Evolutionary conservation across 1,140 invertebrate genomes (phyloP).

Genomic region (Drosophila malerkotliana): DNA sequence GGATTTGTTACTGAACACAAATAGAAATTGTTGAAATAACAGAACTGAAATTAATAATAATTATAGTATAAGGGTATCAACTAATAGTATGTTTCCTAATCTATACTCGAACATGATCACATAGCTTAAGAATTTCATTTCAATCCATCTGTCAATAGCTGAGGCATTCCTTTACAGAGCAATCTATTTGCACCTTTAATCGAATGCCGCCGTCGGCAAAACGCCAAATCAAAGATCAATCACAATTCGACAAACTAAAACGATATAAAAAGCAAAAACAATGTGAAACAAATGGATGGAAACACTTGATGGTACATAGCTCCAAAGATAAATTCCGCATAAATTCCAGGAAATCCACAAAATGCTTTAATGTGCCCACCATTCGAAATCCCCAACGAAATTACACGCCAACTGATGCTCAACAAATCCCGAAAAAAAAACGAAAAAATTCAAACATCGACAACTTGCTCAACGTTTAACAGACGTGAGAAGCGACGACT

Average conservation of each 20-base stretch:
- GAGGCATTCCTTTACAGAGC: slow-evolving; percentile 5
- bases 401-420: slow-evolving; percentile 44
- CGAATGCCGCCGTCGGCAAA: slow-evolving; percentile 51
- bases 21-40: slow-evolving; percentile 31
- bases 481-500: slow-evolving; percentile 45
- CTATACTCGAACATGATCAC: neutral
- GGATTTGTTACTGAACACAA: slow-evolving; percentile 41
- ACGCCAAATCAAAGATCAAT: slow-evolving; percentile 72
- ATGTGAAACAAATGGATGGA: neutral
- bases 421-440: slow-evolving; percentile 40
- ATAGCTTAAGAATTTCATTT: neutral
- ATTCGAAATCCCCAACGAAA: slow-evolving; percentile 21
- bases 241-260: slow-evolving; percentile 51
- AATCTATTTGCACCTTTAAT: slow-evolving; percentile 43
- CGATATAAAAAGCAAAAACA: slow-evolving; percentile 4
- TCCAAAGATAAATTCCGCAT: slow-evolving; percentile 58
- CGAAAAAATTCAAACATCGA: slow-evolving; percentile 33
- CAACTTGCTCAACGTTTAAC: slow-evolving; percentile 47
- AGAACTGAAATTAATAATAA: too few relatives aligned
- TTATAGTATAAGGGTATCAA: too few relatives aligned
- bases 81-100: too few relatives aligned
- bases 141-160: neutral
- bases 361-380: slow-evolving; percentile 50
- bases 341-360: slow-evolving; percentile 79
- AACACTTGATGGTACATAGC: neutral